A percentile compares a stretch with the other conserved stretches of the same genome.
phyloP scores from a whole-genome alignment of 2,797 vertebrate genomes.

The Vultur gryphus region DNA sequence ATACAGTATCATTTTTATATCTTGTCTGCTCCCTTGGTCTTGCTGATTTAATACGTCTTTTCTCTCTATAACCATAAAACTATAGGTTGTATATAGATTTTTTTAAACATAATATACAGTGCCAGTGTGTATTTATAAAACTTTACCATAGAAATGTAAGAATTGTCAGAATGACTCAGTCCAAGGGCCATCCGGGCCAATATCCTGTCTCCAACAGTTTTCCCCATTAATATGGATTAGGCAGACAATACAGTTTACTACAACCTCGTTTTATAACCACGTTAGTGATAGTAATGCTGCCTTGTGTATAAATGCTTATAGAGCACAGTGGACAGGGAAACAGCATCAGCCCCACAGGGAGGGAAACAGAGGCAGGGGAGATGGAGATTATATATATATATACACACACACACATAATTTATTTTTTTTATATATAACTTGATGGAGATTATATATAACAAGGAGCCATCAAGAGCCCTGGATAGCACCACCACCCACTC shows the following conservation, averaged over 20 bases:
- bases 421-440: background rate
- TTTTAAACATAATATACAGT: background rate
- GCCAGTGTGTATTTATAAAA: constrained; percentile 13
- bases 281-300: background rate
- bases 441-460: background rate
- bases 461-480: background rate
- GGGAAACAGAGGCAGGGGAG: background rate
- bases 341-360: fast-evolving
- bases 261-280: background rate
- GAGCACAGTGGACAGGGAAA: background rate
- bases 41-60: constrained; percentile 17
- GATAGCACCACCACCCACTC: background rate
- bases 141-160: background rate
- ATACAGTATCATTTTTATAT: constrained; percentile 34
- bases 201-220: background rate
- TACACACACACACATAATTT: no score
- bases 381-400: background rate
- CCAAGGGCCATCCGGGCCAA: background rate
- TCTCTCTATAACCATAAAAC: background rate
- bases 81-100: background rate
- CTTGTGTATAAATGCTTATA: background rate
- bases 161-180: background rate
- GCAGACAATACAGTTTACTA: constrained; percentile 7
- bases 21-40: constrained; percentile 9
- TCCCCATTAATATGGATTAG: constrained; percentile 7